These are phyloP conservation scores for Styela clava DNA, from an alignment of 23 tunicate species.

Conservation along the genomic window DNA sequence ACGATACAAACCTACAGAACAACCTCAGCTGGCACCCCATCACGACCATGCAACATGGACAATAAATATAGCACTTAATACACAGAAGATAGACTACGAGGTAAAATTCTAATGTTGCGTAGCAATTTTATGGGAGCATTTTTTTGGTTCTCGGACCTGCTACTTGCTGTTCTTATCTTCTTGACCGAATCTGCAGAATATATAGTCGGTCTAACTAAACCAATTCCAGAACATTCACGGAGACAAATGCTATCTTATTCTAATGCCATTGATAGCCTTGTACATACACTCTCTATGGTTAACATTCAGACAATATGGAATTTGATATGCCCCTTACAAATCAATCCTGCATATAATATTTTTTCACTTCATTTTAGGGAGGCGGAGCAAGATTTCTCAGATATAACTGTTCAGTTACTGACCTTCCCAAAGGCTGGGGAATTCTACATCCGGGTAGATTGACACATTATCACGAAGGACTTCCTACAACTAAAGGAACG, in stretches of 20 bases:
- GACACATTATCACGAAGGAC: slow-evolving; percentile 95
- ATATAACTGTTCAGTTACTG: slow-evolving; percentile 76
- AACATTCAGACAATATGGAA: too few relatives aligned
- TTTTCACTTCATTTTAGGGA: slow-evolving; percentile 36
- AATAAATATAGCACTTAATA: slow-evolving; percentile 85
- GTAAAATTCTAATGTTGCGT: slow-evolving; percentile 23
- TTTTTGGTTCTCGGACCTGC: too few relatives aligned
- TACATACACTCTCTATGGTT: too few relatives aligned
- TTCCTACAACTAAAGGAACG: slow-evolving; percentile 86
- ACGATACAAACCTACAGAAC: slow-evolving; percentile 88
- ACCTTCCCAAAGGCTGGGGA: slow-evolving; percentile 86
- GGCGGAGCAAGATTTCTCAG: slow-evolving; percentile 90
- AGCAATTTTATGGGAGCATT: too few relatives aligned
- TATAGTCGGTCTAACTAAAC: too few relatives aligned
- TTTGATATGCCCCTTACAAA: too few relatives aligned
- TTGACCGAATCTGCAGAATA: too few relatives aligned
- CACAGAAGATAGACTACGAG: slow-evolving; percentile 73
- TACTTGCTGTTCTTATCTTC: too few relatives aligned
- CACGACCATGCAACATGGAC: slow-evolving; percentile 99
- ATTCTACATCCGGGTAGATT: slow-evolving; percentile 83
- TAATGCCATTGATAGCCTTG: too few relatives aligned
- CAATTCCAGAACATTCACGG: too few relatives aligned
- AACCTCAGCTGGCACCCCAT: slow-evolving; percentile 85
- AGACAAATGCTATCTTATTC: too few relatives aligned
- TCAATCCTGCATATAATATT: too few relatives aligned